phyloP scores from a whole-genome alignment of 2,797 vertebrate genomes.

The Darevskia mixta region DNA sequence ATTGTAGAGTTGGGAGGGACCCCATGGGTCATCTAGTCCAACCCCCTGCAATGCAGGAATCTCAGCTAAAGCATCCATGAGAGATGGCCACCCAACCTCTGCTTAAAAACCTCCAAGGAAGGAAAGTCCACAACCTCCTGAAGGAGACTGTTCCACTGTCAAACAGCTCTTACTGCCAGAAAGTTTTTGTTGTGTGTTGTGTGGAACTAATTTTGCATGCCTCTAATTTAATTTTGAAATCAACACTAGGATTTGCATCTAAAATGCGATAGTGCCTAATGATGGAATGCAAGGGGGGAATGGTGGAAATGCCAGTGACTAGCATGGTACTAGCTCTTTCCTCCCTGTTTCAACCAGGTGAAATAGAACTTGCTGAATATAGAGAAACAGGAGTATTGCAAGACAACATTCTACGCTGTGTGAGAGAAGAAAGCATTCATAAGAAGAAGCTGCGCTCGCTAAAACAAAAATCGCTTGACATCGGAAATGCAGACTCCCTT shows the following conservation, averaged over 20 bases:
- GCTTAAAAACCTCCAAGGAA: too few relatives aligned
- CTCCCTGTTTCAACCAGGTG: conserved; percentile 86
- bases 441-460: conserved; percentile 97
- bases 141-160: too few relatives aligned
- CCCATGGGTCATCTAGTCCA: too few relatives aligned
- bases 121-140: too few relatives aligned
- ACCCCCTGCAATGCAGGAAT: too few relatives aligned
- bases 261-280: conserved; percentile 56
- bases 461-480: conserved; percentile 99
- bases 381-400: conserved; percentile 92
- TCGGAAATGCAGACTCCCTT: conserved; percentile 95
- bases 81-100: too few relatives aligned
- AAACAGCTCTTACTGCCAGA: too few relatives aligned
- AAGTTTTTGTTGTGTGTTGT: neutral
- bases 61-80: too few relatives aligned
- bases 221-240: neutral
- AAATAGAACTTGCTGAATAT: conserved; percentile 98
- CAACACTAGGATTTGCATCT: conserved; percentile 55
- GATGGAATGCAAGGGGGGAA: conserved; percentile 43
- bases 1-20: too few relatives aligned
- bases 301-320: conserved; percentile 55
- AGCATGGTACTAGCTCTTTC: conserved; percentile 79
- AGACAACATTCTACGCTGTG: conserved; percentile 95
- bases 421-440: conserved; percentile 94
- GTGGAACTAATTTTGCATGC: neutral